phyloP scores from a whole-genome alignment of 64 coral and sea anemone genomes.

The Porites lutea region DNA sequence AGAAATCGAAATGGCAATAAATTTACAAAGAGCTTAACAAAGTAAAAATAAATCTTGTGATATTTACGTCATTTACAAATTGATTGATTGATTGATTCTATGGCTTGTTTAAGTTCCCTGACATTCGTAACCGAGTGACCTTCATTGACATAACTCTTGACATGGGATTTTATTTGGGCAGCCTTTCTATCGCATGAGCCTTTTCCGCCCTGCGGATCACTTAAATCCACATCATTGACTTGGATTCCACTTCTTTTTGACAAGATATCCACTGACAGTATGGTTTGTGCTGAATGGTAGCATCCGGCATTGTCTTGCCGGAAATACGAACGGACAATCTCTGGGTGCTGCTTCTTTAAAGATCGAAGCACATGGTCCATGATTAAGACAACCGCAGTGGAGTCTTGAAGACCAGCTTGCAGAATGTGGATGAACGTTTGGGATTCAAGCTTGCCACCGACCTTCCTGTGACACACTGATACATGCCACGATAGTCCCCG shows the following conservation, averaged over 20 bases:
- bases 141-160: not conserved
- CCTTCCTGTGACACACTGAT: constrained; percentile 15
- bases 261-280: constrained; percentile 8
- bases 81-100: too few species aligned
- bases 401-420: constrained; percentile 21
- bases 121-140: too few species aligned
- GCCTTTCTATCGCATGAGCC: too few species aligned
- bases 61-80: too few species aligned
- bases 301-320: constrained; percentile 50
- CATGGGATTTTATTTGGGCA: too few species aligned
- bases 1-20: constrained; percentile 12
- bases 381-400: not conserved
- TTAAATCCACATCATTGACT: too few species aligned
- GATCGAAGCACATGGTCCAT: constrained; percentile 25
- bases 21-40: not conserved
- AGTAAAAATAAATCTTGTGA: too few species aligned
- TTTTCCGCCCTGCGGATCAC: too few species aligned
- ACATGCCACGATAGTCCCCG: constrained; percentile 23
- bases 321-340: not conserved
- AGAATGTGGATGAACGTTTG: constrained; percentile 40
- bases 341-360: constrained; percentile 33
- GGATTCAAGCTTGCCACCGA: not conserved
- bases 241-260: not conserved
- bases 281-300: constrained; percentile 21
- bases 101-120: too few species aligned